phyloP scores from a whole-genome alignment of 1,140 invertebrate genomes.

The Euura lappo region DNA sequence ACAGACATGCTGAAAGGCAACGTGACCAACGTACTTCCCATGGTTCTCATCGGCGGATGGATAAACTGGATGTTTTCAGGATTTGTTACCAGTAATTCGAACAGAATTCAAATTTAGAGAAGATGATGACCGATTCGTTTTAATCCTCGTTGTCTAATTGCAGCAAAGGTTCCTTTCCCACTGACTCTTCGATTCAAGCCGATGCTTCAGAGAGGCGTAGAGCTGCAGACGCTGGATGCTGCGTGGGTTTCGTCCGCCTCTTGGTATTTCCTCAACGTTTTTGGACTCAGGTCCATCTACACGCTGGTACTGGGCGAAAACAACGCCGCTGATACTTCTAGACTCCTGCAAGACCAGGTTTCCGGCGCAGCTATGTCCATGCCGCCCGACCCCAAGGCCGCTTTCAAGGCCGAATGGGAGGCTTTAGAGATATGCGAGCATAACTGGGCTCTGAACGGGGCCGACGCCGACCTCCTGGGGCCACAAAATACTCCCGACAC shows the following conservation, averaged over 20 bases:
- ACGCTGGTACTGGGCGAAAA: slow-evolving; percentile 97
- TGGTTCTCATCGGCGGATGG: slow-evolving; percentile 99
- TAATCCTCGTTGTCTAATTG: slow-evolving; percentile 34
- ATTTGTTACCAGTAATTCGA: slow-evolving; percentile 90
- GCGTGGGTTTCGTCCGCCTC: slow-evolving; percentile 99
- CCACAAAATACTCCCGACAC: slow-evolving; percentile 39
- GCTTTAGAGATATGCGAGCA: slow-evolving; percentile 96
- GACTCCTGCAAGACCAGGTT: slow-evolving; percentile 98
- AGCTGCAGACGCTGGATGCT: slow-evolving; percentile 93
- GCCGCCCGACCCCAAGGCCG: slow-evolving; percentile 96
- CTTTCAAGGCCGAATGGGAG: slow-evolving; percentile 99
- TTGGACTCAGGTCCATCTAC: slow-evolving; percentile 97
- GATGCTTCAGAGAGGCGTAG: slow-evolving; percentile 98
- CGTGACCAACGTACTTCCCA: slow-evolving; percentile 96
- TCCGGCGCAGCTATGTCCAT: slow-evolving; percentile 95
- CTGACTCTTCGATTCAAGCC: slow-evolving; percentile 97
- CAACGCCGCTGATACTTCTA: slow-evolving; percentile 96
- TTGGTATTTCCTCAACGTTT: slow-evolving; percentile 99
- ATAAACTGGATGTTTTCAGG: slow-evolving; percentile 99
- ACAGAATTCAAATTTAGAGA: background rate
- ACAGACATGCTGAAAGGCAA: slow-evolving; percentile 99
- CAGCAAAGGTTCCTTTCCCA: slow-evolving; percentile 98
- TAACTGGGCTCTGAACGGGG: slow-evolving; percentile 84
- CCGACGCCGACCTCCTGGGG: slow-evolving; percentile 70
- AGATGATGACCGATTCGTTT: background rate